Evolutionary conservation across 2,797 vertebrate genomes (phyloP).

Genomic region (Acanthurus leucopareius): DNA sequence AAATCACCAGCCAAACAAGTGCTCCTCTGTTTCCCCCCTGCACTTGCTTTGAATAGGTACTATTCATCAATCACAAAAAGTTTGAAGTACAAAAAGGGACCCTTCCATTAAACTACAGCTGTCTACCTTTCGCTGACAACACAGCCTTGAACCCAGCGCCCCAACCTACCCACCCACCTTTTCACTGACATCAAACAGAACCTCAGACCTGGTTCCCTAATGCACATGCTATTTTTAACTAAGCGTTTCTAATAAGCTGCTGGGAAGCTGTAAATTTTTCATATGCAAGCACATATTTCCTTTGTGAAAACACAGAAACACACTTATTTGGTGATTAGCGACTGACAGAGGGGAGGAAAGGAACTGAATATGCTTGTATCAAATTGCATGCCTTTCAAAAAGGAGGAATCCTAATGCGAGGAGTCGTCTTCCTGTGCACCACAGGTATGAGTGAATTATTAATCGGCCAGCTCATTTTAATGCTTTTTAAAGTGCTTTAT

Average conservation of each 20-base stretch:
- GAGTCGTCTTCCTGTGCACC: slow-evolving; percentile 88
- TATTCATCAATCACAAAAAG: slow-evolving; percentile 74
- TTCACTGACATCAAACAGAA: slow-evolving; percentile 88
- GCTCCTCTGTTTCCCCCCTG: slow-evolving; percentile 74
- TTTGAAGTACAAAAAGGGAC: slow-evolving; percentile 68
- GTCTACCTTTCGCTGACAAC: slow-evolving; percentile 83
- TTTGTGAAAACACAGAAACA: slow-evolving; percentile 91
- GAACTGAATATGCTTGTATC: slow-evolving; percentile 88
- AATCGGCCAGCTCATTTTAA: slow-evolving; percentile 89
- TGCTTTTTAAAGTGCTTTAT: slow-evolving; percentile 91
- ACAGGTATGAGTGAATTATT: slow-evolving; percentile 91
- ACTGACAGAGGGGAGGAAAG: slow-evolving; percentile 87
- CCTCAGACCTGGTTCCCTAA: slow-evolving; percentile 85
- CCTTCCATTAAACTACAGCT: slow-evolving; percentile 81
- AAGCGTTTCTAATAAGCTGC: slow-evolving; percentile 90
- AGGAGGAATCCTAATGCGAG: slow-evolving; percentile 86
- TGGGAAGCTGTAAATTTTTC: slow-evolving; percentile 89
- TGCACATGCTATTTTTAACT: slow-evolving; percentile 90
- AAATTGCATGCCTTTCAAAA: slow-evolving; percentile 89
- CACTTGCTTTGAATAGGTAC: slow-evolving; percentile 58
- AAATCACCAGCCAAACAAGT: slow-evolving; percentile 75
- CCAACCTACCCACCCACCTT: slow-evolving; percentile 76
- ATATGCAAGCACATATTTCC: slow-evolving; percentile 88
- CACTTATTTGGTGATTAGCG: slow-evolving; percentile 90
- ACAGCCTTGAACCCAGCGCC: slow-evolving; percentile 75